Evolutionary conservation across 2,797 vertebrate genomes (phyloP).

Genomic region (Mus spretus): DNA sequence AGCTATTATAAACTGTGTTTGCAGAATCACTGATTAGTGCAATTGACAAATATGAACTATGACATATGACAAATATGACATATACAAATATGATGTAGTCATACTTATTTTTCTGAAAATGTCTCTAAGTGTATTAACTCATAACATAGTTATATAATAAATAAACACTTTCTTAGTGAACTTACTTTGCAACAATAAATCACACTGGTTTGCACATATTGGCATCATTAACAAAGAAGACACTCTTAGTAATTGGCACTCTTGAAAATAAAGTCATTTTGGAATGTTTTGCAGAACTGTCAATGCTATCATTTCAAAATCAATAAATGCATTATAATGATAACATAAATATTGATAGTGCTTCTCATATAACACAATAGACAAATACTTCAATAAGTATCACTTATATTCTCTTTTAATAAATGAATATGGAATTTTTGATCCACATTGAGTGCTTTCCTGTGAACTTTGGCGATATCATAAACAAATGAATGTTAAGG

Average conservation of each 20-base stretch:
- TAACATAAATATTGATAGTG: slow-evolving; percentile 14
- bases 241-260: background rate
- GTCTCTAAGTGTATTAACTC: background rate
- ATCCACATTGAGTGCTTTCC: background rate
- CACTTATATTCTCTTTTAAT: background rate
- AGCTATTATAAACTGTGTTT: background rate
- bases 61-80: background rate
- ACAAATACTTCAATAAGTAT: background rate
- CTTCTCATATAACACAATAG: background rate
- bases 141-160: background rate
- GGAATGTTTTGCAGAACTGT: background rate
- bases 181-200: background rate
- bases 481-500: background rate
- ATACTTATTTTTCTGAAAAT: background rate
- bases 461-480: background rate
- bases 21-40: background rate
- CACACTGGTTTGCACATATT: slow-evolving; percentile 3
- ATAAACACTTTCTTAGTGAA: slow-evolving; percentile 32
- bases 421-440: slow-evolving; percentile 5
- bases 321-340: background rate
- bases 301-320: background rate
- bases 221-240: background rate
- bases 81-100: background rate
- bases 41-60: background rate
- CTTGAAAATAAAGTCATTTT: background rate